Conservation (phyloP, 2,797 vertebrate genomes). For the Otus scops region DNA sequence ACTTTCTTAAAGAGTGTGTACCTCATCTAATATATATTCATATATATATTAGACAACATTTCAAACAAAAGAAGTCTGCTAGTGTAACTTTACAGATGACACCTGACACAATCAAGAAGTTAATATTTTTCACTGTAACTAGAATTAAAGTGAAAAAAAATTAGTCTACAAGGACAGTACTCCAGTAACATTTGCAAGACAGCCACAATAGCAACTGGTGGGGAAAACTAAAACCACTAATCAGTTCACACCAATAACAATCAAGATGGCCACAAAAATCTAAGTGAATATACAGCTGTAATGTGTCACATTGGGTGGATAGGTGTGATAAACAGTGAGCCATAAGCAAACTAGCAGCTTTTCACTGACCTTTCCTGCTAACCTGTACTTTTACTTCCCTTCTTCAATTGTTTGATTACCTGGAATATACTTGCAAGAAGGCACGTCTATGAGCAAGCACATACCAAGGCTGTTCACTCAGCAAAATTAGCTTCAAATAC, state of each 20-base stretch:
- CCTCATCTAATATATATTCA: neutral
- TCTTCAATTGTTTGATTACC: neutral
- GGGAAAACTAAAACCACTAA: neutral
- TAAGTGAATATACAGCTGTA: neutral
- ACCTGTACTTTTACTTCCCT: neutral
- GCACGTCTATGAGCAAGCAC: neutral
- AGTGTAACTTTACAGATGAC: neutral
- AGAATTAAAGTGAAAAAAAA: neutral
- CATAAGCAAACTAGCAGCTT: neutral
- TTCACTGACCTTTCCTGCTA: neutral
- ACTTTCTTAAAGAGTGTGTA: neutral
- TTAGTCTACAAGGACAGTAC: neutral
- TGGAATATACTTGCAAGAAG: neutral
- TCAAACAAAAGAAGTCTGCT: neutral
- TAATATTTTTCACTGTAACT: neutral
- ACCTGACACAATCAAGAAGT: neutral
- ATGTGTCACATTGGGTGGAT: accelerated
- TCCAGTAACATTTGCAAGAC: accelerated
- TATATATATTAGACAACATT: neutral
- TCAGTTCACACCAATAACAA: neutral
- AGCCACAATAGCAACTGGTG: neutral
- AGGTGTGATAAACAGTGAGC: neutral
- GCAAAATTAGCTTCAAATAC: conserved; percentile 14
- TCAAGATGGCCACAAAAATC: neutral
- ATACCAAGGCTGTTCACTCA: neutral